Percentiles rank a stretch among this genome's conserved stretches.
These are phyloP conservation scores for Proisotoma minuta DNA, from an alignment of 2,888 invertebrate genomes.

Conservation along the genomic window DNA sequence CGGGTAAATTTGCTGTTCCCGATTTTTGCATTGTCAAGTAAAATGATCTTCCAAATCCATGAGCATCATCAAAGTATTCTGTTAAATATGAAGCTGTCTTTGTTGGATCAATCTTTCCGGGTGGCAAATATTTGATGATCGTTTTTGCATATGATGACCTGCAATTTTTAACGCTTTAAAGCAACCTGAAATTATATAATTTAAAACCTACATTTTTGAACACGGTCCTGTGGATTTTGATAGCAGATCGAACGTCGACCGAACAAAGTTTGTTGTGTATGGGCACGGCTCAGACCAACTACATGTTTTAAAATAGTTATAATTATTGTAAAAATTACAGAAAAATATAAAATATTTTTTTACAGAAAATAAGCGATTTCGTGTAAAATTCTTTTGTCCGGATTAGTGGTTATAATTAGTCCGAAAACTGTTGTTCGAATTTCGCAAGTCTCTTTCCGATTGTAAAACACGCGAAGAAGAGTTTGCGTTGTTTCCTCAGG, in stretches of 20 bases:
- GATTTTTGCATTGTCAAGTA: slow-evolving; percentile 34
- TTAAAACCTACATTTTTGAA: slow-evolving; percentile 25
- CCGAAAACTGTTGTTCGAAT: slow-evolving; percentile 39
- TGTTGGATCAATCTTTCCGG: slow-evolving; percentile 37
- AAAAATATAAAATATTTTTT: no score
- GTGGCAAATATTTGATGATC: slow-evolving; percentile 42
- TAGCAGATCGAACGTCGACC: slow-evolving; percentile 36
- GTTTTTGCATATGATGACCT: slow-evolving; percentile 40
- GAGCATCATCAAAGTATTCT: slow-evolving; percentile 40
- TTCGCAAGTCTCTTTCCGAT: slow-evolving; percentile 43
- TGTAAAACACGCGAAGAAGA: slow-evolving; percentile 44
- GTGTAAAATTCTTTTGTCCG: slow-evolving; percentile 37
- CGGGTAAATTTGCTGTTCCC: slow-evolving; percentile 37
- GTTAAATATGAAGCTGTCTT: slow-evolving; percentile 35
- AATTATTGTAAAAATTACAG: no score
- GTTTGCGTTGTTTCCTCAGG: slow-evolving; percentile 21
- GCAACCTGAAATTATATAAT: background rate
- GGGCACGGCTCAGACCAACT: slow-evolving; percentile 46
- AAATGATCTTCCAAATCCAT: slow-evolving; percentile 39
- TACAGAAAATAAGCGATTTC: slow-evolving; percentile 47
- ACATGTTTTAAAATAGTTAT: no score
- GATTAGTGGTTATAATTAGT: slow-evolving; percentile 36
- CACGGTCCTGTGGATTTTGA: slow-evolving; percentile 41
- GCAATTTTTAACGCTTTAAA: background rate
- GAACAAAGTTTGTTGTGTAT: slow-evolving; percentile 39